These are phyloP conservation scores for Molanna angustata DNA, from an alignment of 2,888 invertebrate species.

Conservation along the genomic window DNA sequence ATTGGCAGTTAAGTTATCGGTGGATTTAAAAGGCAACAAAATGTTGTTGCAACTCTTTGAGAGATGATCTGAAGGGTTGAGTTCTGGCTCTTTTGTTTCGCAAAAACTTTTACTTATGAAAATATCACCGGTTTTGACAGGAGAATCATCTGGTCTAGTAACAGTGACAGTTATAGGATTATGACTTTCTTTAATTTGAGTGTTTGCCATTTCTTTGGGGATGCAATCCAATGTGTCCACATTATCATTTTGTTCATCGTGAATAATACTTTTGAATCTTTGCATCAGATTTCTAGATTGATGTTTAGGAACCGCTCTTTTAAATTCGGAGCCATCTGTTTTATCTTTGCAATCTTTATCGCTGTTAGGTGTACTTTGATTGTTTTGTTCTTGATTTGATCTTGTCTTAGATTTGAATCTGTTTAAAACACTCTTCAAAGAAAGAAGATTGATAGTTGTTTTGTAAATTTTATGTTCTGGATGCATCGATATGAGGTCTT, in stretches of 20 bases:
- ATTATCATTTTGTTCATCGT: slow-evolving; percentile 42
- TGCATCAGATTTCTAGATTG: slow-evolving; percentile 52
- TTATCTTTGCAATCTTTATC: slow-evolving; percentile 12
- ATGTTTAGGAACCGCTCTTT: slow-evolving; percentile 40
- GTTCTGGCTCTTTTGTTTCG: slow-evolving; percentile 3
- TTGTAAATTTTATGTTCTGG: slow-evolving; percentile 81
- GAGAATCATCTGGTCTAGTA: slow-evolving; percentile 19
- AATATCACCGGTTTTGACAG: slow-evolving; percentile 14
- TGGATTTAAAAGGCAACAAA: slow-evolving; percentile 11
- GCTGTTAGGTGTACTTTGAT: not conserved
- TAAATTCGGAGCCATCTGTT: slow-evolving; percentile 35
- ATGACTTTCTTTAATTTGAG: no score
- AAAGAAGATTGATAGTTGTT: slow-evolving; percentile 55
- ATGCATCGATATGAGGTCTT: slow-evolving; percentile 55
- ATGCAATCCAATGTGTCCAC: not conserved
- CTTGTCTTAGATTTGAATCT: slow-evolving; percentile 51
- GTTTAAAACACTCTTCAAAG: slow-evolving; percentile 58
- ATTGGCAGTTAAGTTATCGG: slow-evolving; percentile 14
- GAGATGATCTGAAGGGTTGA: slow-evolving; percentile 10
- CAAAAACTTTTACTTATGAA: slow-evolving; percentile 24
- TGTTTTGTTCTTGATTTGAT: slow-evolving; percentile 33
- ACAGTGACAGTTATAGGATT: slow-evolving; percentile 21
- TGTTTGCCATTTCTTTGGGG: not conserved
- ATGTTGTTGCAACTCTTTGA: slow-evolving; percentile 31
- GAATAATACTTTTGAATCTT: slow-evolving; percentile 52